phyloP scores from a whole-genome alignment of 2,888 invertebrate species.

The Megalurothrips usitatus region DNA sequence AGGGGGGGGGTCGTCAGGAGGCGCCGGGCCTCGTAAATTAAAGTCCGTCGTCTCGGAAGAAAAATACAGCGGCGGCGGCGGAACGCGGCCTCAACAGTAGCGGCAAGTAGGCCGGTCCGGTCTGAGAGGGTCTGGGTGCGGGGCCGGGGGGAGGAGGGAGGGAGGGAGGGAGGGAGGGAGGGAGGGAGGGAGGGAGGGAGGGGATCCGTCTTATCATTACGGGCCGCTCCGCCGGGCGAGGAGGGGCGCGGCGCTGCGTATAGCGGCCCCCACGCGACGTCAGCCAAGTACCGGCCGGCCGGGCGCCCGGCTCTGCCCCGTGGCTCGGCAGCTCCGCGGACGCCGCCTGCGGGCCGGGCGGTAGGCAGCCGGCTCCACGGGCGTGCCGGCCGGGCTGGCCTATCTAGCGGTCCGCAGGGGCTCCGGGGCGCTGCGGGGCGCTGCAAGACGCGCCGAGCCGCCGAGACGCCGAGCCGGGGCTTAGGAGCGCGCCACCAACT shows the following conservation, averaged over 20 bases:
- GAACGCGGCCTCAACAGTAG: neutral
- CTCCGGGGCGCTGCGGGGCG: neutral
- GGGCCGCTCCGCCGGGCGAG: neutral
- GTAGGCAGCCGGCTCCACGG: neutral
- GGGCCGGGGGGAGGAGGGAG: too few relatives aligned
- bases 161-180: too few relatives aligned
- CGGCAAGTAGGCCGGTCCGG: neutral
- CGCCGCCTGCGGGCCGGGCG: neutral
- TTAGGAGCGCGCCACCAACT: too few relatives aligned
- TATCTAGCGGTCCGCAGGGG: neutral
- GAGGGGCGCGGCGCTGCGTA: neutral
- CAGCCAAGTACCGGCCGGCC: neutral
- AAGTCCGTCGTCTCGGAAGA: conserved; percentile 15
- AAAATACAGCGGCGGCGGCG: conserved; percentile 11
- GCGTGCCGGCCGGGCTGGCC: neutral
- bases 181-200: too few relatives aligned
- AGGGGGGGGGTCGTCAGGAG: neutral
- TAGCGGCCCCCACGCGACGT: too few relatives aligned
- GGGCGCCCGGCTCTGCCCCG: neutral
- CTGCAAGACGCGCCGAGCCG: neutral
- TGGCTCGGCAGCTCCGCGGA: too few relatives aligned
- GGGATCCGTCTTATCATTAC: conserved; percentile 1
- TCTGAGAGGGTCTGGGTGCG: neutral
- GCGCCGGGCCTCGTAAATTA: conserved; percentile 12
- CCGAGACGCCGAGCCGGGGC: too few relatives aligned